Evolutionary conservation across 1,140 invertebrate species (phyloP), one percentile per base, ranked within the genome.

Genomic region (Samia ricini): DNA sequence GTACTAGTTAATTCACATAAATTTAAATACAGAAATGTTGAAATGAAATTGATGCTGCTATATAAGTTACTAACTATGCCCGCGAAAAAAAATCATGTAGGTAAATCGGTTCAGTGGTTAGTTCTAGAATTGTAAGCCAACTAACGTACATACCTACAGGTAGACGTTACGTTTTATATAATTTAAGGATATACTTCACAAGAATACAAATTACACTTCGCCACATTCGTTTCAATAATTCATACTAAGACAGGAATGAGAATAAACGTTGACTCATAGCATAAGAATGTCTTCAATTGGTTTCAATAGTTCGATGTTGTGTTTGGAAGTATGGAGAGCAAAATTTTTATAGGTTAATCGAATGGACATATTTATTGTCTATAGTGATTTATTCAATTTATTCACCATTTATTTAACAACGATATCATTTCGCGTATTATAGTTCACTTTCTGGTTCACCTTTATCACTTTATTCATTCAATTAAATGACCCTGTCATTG

Each of bases 341-440:
- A 51, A 72, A 77, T 72, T 57, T 64, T 66, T 22, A 21, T 10
- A 56, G 75, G 75, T 78, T 61, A 81, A 81, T 60, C 23, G 61
- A 71, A 64, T 78, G 79, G 77, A 80, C 71, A 65, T 23, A 18
- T 48, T 20, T 6, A 29, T 64, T 67, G 63, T 15, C 4, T 52
- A 4, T 23, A 52, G 50, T 26, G 57, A 52, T 55, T 68, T 61
- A 68, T 67, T 70, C 56, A 55, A 73, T 73, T 73, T 69, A 24
- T 26, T 54, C 10, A 48, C 26, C 48, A 58, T 63, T 58, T 21
- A 58, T 63, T 58, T 51, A 24, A 26, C 49, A 24, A 22, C 10
- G 33, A 60, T 62, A 56, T 63, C 48, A 62, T 22, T 56, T 67
- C 24, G 48, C 19, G 19, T 18, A 23, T 33, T n/a, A 7, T 21